Percentiles rank a stretch among this genome's conserved stretches.
phyloP scores from a whole-genome alignment of 2,888 invertebrate species.

The Cryptus armator region DNA sequence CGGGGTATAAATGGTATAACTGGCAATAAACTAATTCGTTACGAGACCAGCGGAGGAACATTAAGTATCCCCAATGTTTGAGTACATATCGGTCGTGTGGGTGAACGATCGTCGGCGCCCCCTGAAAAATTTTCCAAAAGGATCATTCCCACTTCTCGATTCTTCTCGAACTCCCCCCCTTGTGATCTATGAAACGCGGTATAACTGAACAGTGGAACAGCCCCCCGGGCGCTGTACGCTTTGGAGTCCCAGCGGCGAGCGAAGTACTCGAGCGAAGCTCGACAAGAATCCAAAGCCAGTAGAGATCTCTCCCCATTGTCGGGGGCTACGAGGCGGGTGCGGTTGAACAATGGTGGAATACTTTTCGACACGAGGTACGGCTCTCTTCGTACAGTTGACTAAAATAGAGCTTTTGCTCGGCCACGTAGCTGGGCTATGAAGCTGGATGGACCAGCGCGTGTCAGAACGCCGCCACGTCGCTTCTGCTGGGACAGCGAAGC shows the following conservation, averaged over 20 bases:
- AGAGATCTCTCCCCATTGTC: slow-evolving; percentile 29
- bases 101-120: slow-evolving; percentile 13
- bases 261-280: slow-evolving; percentile 15
- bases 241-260: slow-evolving; percentile 1
- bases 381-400: neutral
- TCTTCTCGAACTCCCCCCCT: slow-evolving; percentile 39
- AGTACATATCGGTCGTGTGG: slow-evolving; percentile 46
- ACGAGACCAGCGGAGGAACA: slow-evolving; percentile 52
- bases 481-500: slow-evolving; percentile 49
- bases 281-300: slow-evolving; percentile 16
- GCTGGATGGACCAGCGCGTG: slow-evolving; percentile 60
- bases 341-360: slow-evolving; percentile 66
- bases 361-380: slow-evolving; percentile 54
- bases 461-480: slow-evolving; percentile 33
- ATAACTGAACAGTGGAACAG: neutral
- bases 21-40: slow-evolving; percentile 64
- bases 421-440: neutral
- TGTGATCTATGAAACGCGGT: slow-evolving; percentile 39
- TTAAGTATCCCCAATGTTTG: slow-evolving; percentile 31
- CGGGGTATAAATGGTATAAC: slow-evolving; percentile 28
- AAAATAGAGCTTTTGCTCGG: neutral
- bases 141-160: slow-evolving; percentile 58
- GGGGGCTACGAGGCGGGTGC: slow-evolving; percentile 23
- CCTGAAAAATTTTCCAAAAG: slow-evolving; percentile 31
- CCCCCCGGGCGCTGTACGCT: slow-evolving; percentile 3